These are phyloP conservation scores for Rotaria magnacalcarata DNA, from an alignment of 2,888 invertebrate species.

Conservation along the genomic window DNA sequence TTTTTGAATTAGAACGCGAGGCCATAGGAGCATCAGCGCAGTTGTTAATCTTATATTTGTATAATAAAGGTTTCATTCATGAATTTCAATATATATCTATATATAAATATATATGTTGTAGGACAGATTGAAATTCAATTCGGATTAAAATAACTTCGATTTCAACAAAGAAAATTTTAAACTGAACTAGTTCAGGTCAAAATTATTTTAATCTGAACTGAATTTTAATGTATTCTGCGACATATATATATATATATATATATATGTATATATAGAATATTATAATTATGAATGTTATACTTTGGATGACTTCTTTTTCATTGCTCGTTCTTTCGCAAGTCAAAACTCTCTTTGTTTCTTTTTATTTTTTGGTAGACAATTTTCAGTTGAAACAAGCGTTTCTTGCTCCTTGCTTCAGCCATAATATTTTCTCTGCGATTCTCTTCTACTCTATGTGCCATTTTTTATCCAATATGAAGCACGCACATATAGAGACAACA, in stretches of 20 bases:
- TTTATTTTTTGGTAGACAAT: slow-evolving; percentile 54
- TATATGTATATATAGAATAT: neutral
- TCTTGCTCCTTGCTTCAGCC: slow-evolving; percentile 38
- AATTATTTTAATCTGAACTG: no score
- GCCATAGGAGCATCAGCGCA: neutral
- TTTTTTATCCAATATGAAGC: slow-evolving; percentile 39
- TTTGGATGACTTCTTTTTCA: slow-evolving; percentile 5
- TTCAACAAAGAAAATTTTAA: no score
- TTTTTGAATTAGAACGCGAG: neutral
- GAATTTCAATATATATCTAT: neutral
- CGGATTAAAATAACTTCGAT: no score
- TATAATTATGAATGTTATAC: neutral
- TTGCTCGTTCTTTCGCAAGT: neutral
- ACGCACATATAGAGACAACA: neutral
- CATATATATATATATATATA: neutral
- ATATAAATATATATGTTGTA: no score
- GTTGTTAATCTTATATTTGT: neutral
- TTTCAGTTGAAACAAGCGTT: slow-evolving; percentile 50
- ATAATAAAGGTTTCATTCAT: neutral
- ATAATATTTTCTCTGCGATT: neutral
- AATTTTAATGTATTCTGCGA: no score
- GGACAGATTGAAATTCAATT: no score
- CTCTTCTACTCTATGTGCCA: neutral
- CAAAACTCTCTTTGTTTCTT: slow-evolving; percentile 49
- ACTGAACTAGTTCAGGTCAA: no score